Evolutionary conservation across 1,140 invertebrate species (phyloP).

Genomic region (Tribolium castaneum): DNA sequence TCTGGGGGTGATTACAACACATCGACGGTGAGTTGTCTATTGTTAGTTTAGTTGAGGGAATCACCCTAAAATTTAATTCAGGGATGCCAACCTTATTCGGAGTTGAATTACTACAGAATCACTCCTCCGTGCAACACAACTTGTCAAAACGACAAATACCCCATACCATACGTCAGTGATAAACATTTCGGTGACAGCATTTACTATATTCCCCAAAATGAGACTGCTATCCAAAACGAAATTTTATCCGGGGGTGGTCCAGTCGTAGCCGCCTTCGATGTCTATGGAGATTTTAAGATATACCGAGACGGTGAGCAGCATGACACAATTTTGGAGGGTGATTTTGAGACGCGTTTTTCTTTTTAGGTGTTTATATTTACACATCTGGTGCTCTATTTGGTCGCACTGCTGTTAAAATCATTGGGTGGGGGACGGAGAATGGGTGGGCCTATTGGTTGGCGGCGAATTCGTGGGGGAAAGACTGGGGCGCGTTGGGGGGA

Average conservation of each 20-base stretch:
- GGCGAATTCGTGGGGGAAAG: constrained; percentile 88
- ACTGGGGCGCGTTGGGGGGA: constrained; percentile 83
- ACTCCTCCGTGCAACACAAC: not conserved
- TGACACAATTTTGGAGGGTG: not conserved
- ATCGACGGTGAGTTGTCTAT: not conserved
- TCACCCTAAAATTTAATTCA: not conserved
- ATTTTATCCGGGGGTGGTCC: constrained; percentile 86
- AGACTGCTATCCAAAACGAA: constrained; percentile 80
- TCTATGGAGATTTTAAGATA: constrained; percentile 86
- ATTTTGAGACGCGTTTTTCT: too few relatives aligned
- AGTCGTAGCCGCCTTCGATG: constrained; percentile 89
- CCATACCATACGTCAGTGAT: not conserved
- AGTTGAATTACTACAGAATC: not conserved
- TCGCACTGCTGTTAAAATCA: constrained; percentile 89
- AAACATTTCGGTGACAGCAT: not conserved
- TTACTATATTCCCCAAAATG: not conserved
- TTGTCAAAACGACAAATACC: not conserved
- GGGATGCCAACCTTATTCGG: not conserved
- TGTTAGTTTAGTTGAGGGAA: not conserved
- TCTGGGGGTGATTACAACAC: not conserved
- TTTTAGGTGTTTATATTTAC: constrained; percentile 84
- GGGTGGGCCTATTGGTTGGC: constrained; percentile 87
- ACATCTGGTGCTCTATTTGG: constrained; percentile 78
- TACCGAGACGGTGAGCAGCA: constrained; percentile 79
- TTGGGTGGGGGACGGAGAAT: constrained; percentile 88